Evolutionary conservation across 1,140 invertebrate genomes (phyloP).

Genomic region (Neelides sp.): DNA sequence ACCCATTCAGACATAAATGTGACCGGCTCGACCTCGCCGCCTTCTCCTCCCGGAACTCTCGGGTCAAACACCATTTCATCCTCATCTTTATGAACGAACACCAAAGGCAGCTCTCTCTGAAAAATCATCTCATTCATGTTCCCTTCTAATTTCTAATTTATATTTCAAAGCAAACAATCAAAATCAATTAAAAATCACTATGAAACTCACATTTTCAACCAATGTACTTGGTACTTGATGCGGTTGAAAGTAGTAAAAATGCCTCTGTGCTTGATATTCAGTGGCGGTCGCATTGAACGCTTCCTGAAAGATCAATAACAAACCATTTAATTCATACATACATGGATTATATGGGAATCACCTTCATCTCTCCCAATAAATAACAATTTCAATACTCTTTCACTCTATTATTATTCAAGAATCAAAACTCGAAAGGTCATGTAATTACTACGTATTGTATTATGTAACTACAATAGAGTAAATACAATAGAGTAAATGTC

Average conservation of each 20-base stretch:
- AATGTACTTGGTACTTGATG: slow-evolving; percentile 18
- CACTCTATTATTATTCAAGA: no score
- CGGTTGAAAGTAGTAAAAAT: slow-evolving; percentile 63
- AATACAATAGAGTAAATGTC: no score
- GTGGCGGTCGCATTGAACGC: slow-evolving; percentile 58
- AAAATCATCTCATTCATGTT: slow-evolving; percentile 7
- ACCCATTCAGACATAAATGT: slow-evolving; percentile 53
- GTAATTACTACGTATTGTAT: no score
- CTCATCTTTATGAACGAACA: slow-evolving; percentile 15
- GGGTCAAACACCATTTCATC: no score
- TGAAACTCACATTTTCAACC: slow-evolving; percentile 25
- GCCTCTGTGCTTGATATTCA: slow-evolving; percentile 64
- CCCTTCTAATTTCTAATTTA: not conserved
- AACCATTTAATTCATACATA: not conserved
- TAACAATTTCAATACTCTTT: no score
- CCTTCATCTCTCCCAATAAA: no score
- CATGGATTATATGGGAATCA: no score
- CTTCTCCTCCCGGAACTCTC: no score
- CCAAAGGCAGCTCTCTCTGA: slow-evolving; percentile 8
- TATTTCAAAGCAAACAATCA: no score
- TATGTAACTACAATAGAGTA: no score
- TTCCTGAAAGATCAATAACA: slow-evolving; percentile 43
- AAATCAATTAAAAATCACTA: no score
- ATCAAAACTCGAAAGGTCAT: no score
- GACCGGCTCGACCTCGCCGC: slow-evolving; percentile 10